Percentiles rank a stretch among this genome's conserved stretches.
These are phyloP conservation scores for Oxyruncus cristatus DNA, from an alignment of 2,113 vertebrate species.

Conservation along the genomic window DNA sequence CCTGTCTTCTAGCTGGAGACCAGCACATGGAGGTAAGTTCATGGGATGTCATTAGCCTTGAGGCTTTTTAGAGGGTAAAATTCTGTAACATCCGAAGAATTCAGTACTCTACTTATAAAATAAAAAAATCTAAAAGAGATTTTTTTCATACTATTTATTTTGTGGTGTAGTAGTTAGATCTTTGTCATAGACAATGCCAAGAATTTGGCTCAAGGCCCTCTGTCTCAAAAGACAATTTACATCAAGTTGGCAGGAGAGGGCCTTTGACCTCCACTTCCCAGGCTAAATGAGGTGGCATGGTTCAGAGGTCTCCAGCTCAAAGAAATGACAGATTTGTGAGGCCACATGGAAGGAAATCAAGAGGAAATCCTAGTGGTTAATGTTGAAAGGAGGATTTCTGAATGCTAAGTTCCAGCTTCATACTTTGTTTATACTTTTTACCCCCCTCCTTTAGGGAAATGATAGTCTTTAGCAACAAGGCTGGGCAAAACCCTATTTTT, in stretches of 20 bases:
- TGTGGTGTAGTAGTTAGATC: background rate
- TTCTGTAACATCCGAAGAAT: background rate
- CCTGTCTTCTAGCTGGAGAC: background rate
- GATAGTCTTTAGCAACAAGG: background rate
- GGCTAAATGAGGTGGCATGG: background rate
- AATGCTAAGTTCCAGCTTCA: background rate
- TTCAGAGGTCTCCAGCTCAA: background rate
- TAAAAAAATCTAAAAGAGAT: background rate
- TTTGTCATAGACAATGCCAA: background rate
- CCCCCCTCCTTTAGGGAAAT: background rate
- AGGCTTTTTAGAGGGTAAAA: background rate
- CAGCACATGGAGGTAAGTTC: fast-evolving
- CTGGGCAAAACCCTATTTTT: background rate
- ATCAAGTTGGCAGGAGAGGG: background rate
- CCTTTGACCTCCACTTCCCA: background rate
- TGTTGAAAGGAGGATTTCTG: background rate
- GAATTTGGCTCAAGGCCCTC: background rate
- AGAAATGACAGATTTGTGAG: background rate
- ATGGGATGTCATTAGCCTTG: background rate
- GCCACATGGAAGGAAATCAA: background rate
- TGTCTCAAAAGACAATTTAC: background rate
- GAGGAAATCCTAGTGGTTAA: background rate
- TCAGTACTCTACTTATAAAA: background rate
- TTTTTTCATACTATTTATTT: background rate
- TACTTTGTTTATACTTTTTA: background rate